Base-by-base conservation (phyloP, 2,113 vertebrate species). In the Harpagus bidentatus region DNA sequence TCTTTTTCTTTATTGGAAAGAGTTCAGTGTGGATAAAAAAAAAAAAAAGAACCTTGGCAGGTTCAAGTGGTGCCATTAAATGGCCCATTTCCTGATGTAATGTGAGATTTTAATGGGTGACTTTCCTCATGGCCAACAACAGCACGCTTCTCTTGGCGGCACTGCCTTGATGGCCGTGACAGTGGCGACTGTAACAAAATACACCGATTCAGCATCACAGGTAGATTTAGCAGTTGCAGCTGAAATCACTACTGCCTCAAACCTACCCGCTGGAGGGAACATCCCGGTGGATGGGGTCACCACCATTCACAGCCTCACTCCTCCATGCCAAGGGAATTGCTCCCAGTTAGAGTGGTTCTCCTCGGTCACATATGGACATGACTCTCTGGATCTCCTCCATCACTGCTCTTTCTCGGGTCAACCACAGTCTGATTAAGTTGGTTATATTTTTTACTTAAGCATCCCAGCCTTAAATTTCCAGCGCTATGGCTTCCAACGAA, bases 121-220 rank as follows among this genome's bases (percentile, higher is more conserved):
- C 40, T 42, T 56, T 63, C 47, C 66, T 50, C 22, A 25, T 2
- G 3, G n/a, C n/a, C 1, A 4, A 26, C 16, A 40, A 2, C 0
- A 3, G 29, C 34, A 55, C 23, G 0, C 21, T 47, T n/a, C 56
- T n/a, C 56, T 34, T 42, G 62, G 48, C 0, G 0, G 62, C 87
- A 10, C 28, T 31, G 4, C 48, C 2, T 0, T 1, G 20, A 52
- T 10, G 45, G 55, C 45, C 1, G 1, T 11, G 8, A 34, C 4
- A 22, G 40, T 1, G 16, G 16, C 0, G 0, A 16, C 31, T 29
- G 53, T 7, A 56, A 32, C 0, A 0, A 56, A 67, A 65, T 66
- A 43, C 56, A 77, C 18, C 0, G 3, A 22, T 29, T 73, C 58
- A 42, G 20, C 71, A 36, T 23, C 65, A 40, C 34, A 18, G 48